phyloP scores from a whole-genome alignment of 2,888 invertebrate genomes.

The Spodoptera exigua region DNA sequence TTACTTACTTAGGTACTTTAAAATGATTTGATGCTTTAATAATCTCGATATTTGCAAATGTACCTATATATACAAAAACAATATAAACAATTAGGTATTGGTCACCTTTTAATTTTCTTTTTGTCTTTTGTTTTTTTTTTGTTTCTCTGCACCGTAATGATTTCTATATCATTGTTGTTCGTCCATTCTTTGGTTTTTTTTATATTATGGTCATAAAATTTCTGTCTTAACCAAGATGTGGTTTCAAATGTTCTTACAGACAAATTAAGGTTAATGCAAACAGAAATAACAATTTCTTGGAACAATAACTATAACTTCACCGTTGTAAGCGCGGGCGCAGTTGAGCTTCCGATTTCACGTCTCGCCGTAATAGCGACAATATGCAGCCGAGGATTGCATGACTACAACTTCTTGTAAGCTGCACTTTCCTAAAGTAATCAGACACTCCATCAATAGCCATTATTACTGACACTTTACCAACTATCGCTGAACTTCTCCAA shows the following conservation, averaged over 20 bases:
- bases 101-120: too few relatives aligned
- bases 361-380: constrained; percentile 31
- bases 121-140: too few relatives aligned
- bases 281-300: constrained; percentile 18
- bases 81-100: too few relatives aligned
- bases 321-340: background rate
- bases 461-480: constrained; percentile 9
- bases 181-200: too few relatives aligned
- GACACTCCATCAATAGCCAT: constrained; percentile 29
- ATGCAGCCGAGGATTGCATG: constrained; percentile 34
- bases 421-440: constrained; percentile 27
- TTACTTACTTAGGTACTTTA: constrained; percentile 10
- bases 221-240: background rate
- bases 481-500: constrained; percentile 9
- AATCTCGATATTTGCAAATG: constrained; percentile 3
- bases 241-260: constrained; percentile 1
- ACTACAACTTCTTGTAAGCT: constrained; percentile 20
- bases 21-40: constrained; percentile 28
- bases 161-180: too few relatives aligned
- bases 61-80: too few relatives aligned
- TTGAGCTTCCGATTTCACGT: constrained; percentile 25
- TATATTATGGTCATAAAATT: background rate
- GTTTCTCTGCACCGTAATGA: too few relatives aligned
- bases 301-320: constrained; percentile 20
- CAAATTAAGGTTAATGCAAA: constrained; percentile 28